Conservation (phyloP, 2,797 vertebrate species). For the Mycteria americana region DNA sequence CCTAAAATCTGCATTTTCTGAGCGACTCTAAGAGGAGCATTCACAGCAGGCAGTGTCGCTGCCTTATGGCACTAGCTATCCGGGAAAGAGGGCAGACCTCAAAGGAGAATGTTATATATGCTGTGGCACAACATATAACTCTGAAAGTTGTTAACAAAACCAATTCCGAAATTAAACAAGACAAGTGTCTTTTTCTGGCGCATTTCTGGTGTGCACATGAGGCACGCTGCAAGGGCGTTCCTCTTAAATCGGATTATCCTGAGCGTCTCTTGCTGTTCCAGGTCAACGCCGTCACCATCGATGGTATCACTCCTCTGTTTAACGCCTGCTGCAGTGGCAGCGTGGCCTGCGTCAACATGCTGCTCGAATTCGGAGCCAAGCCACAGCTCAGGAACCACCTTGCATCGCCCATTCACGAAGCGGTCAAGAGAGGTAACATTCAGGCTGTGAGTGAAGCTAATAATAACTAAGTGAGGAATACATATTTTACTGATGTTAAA, state of each 20-base stretch:
- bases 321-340: constrained; percentile 88
- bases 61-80: neutral
- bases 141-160: neutral
- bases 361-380: constrained; percentile 79
- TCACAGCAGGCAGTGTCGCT: neutral
- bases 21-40: neutral
- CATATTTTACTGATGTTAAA: neutral
- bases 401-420: constrained; percentile 85
- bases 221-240: fast-evolving
- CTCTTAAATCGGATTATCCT: neutral
- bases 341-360: constrained; percentile 79
- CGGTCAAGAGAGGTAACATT: constrained; percentile 81
- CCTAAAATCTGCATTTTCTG: neutral
- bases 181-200: neutral
- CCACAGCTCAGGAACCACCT: constrained; percentile 68
- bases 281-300: constrained; percentile 81
- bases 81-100: neutral
- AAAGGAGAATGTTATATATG: neutral
- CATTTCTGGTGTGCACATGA: neutral
- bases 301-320: constrained; percentile 87
- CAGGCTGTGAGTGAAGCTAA: neutral
- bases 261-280: constrained; percentile 3
- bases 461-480: neutral
- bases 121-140: neutral
- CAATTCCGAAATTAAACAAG: neutral